Conservation (phyloP, 2,888 invertebrate species). For the Vanessa cardui region DNA sequence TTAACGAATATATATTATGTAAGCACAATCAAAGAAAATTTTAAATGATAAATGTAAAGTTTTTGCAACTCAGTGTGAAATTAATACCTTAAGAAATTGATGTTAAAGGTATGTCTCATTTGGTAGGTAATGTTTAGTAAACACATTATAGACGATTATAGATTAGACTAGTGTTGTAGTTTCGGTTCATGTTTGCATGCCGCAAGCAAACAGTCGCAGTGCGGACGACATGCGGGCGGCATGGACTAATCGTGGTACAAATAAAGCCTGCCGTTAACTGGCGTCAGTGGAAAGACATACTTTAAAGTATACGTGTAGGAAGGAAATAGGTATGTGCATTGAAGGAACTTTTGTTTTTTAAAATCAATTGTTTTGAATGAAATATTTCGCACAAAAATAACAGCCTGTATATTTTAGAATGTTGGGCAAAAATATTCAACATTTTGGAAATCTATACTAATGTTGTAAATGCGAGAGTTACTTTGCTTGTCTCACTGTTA, state of each 20-base stretch:
- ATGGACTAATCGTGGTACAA: conserved; percentile 5
- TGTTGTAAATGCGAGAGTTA: no score
- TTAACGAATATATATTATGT: no score
- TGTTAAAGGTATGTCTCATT: neutral
- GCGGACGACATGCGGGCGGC: conserved; percentile 26
- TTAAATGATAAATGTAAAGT: neutral
- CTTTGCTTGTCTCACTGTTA: no score
- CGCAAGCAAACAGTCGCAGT: conserved; percentile 27
- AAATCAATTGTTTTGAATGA: no score
- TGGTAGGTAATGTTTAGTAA: neutral
- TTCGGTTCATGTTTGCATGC: conserved; percentile 17
- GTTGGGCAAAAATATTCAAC: no score
- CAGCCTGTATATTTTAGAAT: no score
- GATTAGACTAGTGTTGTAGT: conserved; percentile 10
- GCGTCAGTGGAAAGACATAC: neutral
- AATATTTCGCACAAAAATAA: neutral
- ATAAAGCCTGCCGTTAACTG: conserved; percentile 1
- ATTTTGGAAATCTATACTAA: no score
- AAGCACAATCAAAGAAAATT: neutral
- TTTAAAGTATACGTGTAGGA: neutral
- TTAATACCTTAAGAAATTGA: neutral
- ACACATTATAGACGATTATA: conserved; percentile 16
- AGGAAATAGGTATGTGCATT: no score
- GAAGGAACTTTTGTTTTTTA: no score
- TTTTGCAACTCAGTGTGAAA: no score